Evolutionary conservation across 2,113 vertebrate species (phyloP).

Genomic region (Bucco capensis): DNA sequence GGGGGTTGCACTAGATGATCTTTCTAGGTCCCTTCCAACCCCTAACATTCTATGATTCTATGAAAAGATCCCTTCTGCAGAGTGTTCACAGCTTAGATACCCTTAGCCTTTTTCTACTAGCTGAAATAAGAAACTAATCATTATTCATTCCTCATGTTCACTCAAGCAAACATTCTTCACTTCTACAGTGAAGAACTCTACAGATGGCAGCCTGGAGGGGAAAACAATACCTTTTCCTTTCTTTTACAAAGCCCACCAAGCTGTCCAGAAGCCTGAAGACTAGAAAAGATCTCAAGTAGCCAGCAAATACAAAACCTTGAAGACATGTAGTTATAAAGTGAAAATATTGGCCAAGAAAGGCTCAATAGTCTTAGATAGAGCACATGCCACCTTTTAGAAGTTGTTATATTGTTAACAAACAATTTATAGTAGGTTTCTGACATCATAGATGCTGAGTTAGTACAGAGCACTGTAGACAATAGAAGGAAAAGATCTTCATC

Average conservation of each 20-base stretch:
- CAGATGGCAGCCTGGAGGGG: not conserved
- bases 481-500: not conserved
- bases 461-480: not conserved
- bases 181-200: not conserved
- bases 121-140: not conserved
- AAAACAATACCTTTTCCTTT: not conserved
- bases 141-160: not conserved
- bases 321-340: not conserved
- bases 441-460: not conserved
- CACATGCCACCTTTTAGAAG: not conserved
- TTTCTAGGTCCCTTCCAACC: too few relatives aligned
- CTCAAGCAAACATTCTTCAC: not conserved
- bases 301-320: not conserved
- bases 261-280: not conserved
- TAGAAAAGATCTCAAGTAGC: not conserved
- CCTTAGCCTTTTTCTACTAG: not conserved
- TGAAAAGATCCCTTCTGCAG: not conserved
- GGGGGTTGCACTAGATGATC: too few relatives aligned
- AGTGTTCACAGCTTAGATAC: not conserved
- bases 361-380: not conserved
- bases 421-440: not conserved
- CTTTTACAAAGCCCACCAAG: not conserved
- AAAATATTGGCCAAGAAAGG: not conserved
- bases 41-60: too few relatives aligned
- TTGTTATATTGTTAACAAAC: not conserved